Evolutionary conservation across 2,113 vertebrate genomes (phyloP), one percentile per base, ranked within the genome.

Genomic region (Sorex araneus): DNA sequence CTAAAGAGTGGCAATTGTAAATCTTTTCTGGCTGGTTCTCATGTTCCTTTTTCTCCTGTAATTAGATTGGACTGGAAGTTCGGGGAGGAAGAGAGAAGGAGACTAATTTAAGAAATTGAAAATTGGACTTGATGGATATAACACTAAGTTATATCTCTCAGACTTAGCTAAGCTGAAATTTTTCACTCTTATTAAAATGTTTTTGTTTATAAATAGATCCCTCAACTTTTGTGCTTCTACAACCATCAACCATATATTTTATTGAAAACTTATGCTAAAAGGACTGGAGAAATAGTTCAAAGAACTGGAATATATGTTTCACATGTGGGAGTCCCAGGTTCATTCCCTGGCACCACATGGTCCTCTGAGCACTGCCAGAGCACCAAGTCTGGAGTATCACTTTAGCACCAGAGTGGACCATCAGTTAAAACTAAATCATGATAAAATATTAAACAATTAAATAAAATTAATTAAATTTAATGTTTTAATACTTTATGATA

Each of bases 41-140:
- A 60, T 76, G 74, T 87, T 93, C 69, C 28, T 25, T 90, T 91
- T 83, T 94, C 71, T 95, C 96, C 93, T 50, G 1, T 96, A 97
- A 94, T 97, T 97, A 96, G 87, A 90, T 69, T 90, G 87, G 92
- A 93, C 69, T 75, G 94, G 94, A 97, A 93, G 90, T 93, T 97
- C 84, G 93, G 97, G 93, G 95, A 96, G 95, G 78, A 57, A 96
- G 47, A 1, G 12, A 94, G 85, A 71, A 54, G 54, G 34, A 80
- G 45, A 87, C 93, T 92, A 91, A 83, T 89, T 66, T 81, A 94
- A 21, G 94, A 95, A 84, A 94, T 94, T 97, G 74, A 93, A 97
- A 96, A 74, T 66, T 96, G 87, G 81, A 94, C 84, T 94, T 87
- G 75, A 94, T 92, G 54, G 87, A 25, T 76, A 23, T 95, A 89